These are phyloP conservation scores for Percina caprodes DNA, from an alignment of 2,113 vertebrate species.

Conservation along the genomic window DNA sequence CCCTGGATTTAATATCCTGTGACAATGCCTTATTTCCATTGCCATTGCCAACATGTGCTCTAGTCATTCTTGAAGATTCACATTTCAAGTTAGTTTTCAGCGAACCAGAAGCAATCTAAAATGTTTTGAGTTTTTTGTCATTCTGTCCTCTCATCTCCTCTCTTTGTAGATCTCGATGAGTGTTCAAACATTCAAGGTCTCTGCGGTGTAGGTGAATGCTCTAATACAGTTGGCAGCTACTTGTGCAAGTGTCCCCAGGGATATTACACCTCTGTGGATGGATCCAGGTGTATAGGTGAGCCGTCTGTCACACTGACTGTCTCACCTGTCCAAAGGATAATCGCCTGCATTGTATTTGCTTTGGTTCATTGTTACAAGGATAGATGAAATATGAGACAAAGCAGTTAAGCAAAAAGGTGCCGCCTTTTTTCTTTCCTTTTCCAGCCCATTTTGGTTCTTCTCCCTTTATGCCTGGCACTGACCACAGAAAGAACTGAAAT, in stretches of 20 bases:
- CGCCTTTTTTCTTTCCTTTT: too few relatives aligned
- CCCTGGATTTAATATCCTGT: conserved; percentile 66
- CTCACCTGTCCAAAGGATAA: not conserved
- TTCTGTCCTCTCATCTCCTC: not conserved
- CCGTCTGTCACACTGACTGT: not conserved
- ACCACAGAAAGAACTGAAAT: conserved; percentile 60
- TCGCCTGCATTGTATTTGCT: not conserved
- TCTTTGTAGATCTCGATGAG: conserved; percentile 92
- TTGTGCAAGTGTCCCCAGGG: conserved; percentile 96
- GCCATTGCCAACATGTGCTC: conserved; percentile 43
- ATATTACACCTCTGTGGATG: conserved; percentile 91
- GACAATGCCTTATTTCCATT: conserved; percentile 67
- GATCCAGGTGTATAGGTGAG: conserved; percentile 94
- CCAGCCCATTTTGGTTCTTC: conserved; percentile 54
- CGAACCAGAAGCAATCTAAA: conserved; percentile 1
- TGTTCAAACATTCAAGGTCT: conserved; percentile 91
- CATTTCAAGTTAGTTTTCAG: conserved; percentile 39
- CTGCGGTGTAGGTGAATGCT: conserved; percentile 94
- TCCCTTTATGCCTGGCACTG: conserved; percentile 39
- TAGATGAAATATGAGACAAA: conserved; percentile 33
- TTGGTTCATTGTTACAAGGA: conserved; percentile 1
- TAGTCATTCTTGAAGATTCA: conserved; percentile 36
- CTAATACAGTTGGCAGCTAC: conserved; percentile 96
- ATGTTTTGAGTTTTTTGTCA: not conserved
- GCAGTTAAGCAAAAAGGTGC: conserved; percentile 24